A percentile compares a stretch with the other conserved stretches of the same genome.
phyloP scores from a whole-genome alignment of 2,797 vertebrate species.

The Notoglanidium macrostoma region DNA sequence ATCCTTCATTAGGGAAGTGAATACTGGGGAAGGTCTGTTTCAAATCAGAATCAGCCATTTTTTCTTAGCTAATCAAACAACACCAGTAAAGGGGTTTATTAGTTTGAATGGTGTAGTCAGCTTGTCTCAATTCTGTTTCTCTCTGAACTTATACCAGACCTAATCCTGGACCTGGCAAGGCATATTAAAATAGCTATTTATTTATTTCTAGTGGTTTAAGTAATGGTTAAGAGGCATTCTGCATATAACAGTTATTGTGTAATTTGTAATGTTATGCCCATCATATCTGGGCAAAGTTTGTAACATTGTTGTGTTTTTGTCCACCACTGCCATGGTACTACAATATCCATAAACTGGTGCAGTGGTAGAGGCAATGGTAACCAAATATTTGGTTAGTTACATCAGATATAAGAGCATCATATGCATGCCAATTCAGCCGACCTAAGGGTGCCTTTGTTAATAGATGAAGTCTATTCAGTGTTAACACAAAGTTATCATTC shows the following conservation, averaged over 20 bases:
- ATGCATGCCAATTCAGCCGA: background rate
- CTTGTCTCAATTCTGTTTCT: background rate
- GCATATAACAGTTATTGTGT: background rate
- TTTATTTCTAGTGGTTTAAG: background rate
- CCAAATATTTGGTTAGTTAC: background rate
- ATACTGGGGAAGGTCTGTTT: background rate
- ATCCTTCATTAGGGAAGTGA: background rate
- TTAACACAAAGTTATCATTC: background rate
- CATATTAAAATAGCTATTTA: background rate
- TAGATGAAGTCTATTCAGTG: background rate
- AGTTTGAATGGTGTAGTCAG: background rate
- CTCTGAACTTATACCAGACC: background rate
- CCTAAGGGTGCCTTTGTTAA: background rate
- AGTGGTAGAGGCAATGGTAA: background rate
- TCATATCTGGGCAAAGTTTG: background rate
- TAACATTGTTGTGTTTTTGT: background rate
- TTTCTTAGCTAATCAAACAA: conserved; percentile 10
- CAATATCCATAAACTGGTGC: background rate
- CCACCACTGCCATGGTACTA: background rate
- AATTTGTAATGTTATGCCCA: background rate
- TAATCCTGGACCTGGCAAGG: background rate
- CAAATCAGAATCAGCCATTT: conserved; percentile 3
- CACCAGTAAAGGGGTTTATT: background rate
- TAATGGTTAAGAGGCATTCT: background rate
- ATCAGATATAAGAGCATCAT: background rate